phyloP scores from a whole-genome alignment of 2,797 vertebrate genomes.

The Enoplosus armatus region DNA sequence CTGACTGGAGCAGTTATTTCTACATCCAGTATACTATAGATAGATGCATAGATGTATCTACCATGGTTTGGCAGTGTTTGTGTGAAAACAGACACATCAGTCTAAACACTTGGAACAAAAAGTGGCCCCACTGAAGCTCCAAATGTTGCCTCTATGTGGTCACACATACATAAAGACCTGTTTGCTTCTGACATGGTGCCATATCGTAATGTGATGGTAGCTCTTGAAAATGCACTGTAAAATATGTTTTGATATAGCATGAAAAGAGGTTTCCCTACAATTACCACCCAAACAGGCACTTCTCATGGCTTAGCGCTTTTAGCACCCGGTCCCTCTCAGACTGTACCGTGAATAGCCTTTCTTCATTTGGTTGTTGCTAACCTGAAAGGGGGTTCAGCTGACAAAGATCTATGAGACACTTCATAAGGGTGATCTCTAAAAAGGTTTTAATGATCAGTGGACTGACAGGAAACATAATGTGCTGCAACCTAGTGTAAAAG shows the following conservation, averaged over 20 bases:
- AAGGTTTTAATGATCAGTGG: slow-evolving; percentile 37
- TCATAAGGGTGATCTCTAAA: slow-evolving; percentile 27
- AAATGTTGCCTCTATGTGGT: background rate
- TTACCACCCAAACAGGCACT: slow-evolving; percentile 27
- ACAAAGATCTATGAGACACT: slow-evolving; percentile 41
- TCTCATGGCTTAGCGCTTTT: slow-evolving; percentile 37
- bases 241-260: background rate
- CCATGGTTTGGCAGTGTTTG: background rate
- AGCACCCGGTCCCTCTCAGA: background rate
- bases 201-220: slow-evolving; percentile 6
- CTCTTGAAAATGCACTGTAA: slow-evolving; percentile 5
- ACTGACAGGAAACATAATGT: slow-evolving; percentile 31
- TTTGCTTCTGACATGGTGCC: slow-evolving; percentile 2
- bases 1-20: background rate
- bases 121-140: background rate
- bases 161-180: background rate
- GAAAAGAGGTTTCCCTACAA: slow-evolving; percentile 36
- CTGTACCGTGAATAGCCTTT: slow-evolving; percentile 2
- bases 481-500: background rate
- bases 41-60: background rate
- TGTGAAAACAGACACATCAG: slow-evolving; percentile 10
- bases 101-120: slow-evolving; percentile 2
- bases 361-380: slow-evolving; percentile 14
- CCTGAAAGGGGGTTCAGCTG: slow-evolving; percentile 35
- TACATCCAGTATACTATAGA: background rate